Base-by-base conservation (phyloP, 2,888 invertebrate genomes). In the Hirtodrosophila alboralis region DNA sequence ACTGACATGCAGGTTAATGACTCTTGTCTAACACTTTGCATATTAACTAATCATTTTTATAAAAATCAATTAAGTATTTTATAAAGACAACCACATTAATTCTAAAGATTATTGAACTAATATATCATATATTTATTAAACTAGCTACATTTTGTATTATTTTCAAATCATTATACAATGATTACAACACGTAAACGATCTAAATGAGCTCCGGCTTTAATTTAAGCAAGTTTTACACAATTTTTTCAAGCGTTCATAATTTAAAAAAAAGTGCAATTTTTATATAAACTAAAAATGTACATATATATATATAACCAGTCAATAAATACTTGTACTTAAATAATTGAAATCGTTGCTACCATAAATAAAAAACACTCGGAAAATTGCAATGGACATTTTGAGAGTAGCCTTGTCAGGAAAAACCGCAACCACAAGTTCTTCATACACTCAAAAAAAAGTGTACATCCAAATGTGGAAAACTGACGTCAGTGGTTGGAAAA, bases 381-480 rank as follows among this genome's bases (percentile, higher is more conserved):
- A 31, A 41, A 37, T 27, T 30, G 18, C 14, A 37, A 27, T 37
- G 36, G 38, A 38, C 45, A 33, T 18, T 26, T 40, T 48, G 28
- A 48, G 36, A 48, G 47, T 60, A 38, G 23, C 13, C 12, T 3
- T 21, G 60, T 9, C 27, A 34, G 58, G 44, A 34, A 45, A 58
- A 34, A 51, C 41, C 41, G 14, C 38, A 30, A 43, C 36, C 52
- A 8, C 63, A 38, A 30, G 9, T 33, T 51, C 37, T 44, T 18
- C 26, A 7, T 12, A 13, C n/a, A n/a, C n/a, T n/a, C n/a, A n/a
- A n/a, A n/a, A n/a, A n/a, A n/a, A n/a, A n/a, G n/a, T n/a, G n/a
- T n/a, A n/a, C n/a, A n/a, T n/a, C n/a, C n/a, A n/a, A n/a, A n/a
- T n/a, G n/a, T n/a, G n/a, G n/a, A n/a, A n/a, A n/a, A n/a, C n/a